Conservation (phyloP, 2,113 vertebrate genomes). For the Mustela lutreola region DNA sequence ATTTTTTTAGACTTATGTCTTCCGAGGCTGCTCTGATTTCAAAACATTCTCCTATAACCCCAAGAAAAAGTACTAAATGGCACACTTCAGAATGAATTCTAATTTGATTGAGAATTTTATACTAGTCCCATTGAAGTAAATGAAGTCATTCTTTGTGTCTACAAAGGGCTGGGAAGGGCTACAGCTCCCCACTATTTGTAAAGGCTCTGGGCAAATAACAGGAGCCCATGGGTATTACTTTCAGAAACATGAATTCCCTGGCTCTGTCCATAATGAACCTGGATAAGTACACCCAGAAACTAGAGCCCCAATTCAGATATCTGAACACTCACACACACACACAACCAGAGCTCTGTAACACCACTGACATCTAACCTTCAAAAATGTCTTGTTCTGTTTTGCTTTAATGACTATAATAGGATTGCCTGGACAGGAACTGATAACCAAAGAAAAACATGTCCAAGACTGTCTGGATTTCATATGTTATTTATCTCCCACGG, state of each 20-base stretch:
- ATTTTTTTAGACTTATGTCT: constrained; percentile 38
- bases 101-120: constrained; percentile 67
- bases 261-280: background rate
- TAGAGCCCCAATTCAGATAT: background rate
- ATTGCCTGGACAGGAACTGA: background rate
- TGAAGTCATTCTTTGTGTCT: constrained; percentile 52
- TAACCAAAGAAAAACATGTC: constrained; percentile 1
- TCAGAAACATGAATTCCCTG: constrained; percentile 32
- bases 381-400: background rate
- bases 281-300: constrained; percentile 26
- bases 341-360: background rate
- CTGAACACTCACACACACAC: background rate
- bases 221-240: constrained; percentile 1
- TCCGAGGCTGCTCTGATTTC: constrained; percentile 58
- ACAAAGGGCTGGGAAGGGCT: background rate
- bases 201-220: background rate
- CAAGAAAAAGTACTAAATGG: constrained; percentile 56
- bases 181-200: background rate
- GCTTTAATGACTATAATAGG: constrained; percentile 4
- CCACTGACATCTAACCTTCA: background rate
- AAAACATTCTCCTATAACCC: constrained; percentile 26
- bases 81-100: constrained; percentile 19
- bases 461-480: background rate
- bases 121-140: constrained; percentile 47
- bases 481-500: background rate